phyloP scores from a whole-genome alignment of 2,113 vertebrate genomes.

The Centrocercus urophasianus region DNA sequence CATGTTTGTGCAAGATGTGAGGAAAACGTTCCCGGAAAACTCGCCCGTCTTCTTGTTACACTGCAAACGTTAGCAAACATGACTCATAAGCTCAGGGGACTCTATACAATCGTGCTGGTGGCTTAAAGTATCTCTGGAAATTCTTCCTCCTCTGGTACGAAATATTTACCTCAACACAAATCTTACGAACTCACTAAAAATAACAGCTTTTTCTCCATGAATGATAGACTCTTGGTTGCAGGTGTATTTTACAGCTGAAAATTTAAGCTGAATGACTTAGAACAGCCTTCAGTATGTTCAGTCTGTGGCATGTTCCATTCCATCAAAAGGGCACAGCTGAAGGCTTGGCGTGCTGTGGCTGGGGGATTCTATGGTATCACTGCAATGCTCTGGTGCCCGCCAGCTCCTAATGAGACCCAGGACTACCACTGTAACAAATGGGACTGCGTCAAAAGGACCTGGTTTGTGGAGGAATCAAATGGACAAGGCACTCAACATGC shows the following conservation, averaged over 20 bases:
- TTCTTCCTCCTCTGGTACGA: background rate
- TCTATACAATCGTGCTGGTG: background rate
- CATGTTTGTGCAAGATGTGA: background rate
- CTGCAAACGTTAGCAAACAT: background rate
- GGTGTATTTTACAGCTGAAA: background rate
- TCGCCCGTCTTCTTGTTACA: background rate
- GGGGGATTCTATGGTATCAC: background rate
- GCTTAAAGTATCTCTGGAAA: background rate
- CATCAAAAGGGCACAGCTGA: background rate
- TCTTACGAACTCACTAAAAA: background rate
- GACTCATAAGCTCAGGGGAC: background rate
- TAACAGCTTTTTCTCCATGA: background rate
- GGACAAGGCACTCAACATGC: background rate
- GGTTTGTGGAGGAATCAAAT: background rate
- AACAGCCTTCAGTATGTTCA: background rate
- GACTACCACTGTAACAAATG: background rate
- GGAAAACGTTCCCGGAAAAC: background rate
- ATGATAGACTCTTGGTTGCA: background rate
- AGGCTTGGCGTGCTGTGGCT: background rate
- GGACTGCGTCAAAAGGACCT: background rate
- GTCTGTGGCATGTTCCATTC: background rate
- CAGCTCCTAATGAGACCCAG: background rate
- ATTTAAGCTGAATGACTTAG: background rate
- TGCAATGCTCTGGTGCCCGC: background rate
- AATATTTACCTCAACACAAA: background rate